Evolutionary conservation across 2,888 invertebrate genomes (phyloP), one percentile per base, ranked within the genome.

Genomic region (Tenthredo distinguenda): DNA sequence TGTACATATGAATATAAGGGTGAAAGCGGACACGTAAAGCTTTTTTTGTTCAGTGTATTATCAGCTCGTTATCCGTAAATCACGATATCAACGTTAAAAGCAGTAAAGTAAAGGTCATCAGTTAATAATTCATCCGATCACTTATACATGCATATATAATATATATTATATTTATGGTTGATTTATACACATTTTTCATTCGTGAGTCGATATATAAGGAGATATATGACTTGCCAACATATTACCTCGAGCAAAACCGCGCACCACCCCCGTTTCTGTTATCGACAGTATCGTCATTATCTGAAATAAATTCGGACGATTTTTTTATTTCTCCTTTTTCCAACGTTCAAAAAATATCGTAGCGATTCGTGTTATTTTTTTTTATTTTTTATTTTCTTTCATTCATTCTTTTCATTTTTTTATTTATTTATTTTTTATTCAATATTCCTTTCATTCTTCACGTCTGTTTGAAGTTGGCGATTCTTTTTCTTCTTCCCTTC

Each of bases 251-350:
- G n/a, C 12, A n/a, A 43, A 74, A 43, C n/a, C 72, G 3, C n/a
- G 15, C 34, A 68, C 26, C 21, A 31, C 21, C 43, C 21, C 21
- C 21, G 21, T 31, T 74, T 43, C 72, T 74, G 72, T 43, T 74
- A 74, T 74, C 72, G 72, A 74, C 72, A 74, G 72, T 21, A 21
- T 43, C 43, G 72, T 74, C 72, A 74, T 74, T 74, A 74, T n/a
- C 21, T n/a, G n/a, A 10, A 37, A 74, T 43, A 26, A 43, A 74
- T 74, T 74, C 43, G 12, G 10, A 43, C 72, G 1, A 18, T 40
- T 40, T 72, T 72, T 40, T 40, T 58, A 26, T 26, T 58, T 21
- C 4, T n/a, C 0, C 26, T 62, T 26, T 26, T 10, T 26, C 26
- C 62, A 62, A 62, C 26, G 26, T 62, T 26, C 12, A n/a, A 55